Evolutionary conservation across 2,888 invertebrate genomes (phyloP), one percentile per base, ranked within the genome.

Genomic region (Pogonocherus hispidulus): DNA sequence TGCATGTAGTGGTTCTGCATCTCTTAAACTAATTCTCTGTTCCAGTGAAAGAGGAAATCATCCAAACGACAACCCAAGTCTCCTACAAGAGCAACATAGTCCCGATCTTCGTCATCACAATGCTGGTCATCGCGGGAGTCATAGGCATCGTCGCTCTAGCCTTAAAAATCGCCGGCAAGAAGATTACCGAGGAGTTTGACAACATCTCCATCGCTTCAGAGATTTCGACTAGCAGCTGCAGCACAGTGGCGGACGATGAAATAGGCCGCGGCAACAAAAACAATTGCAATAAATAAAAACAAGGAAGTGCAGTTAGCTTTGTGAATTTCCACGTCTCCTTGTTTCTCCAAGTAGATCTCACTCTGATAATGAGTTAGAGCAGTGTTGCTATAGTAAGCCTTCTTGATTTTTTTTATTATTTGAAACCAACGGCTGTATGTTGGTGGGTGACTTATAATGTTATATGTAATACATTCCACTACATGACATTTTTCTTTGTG

Each of bases 41-140:
- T 80, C 49, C 77, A 81, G 81, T 81, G 6, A 76, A 79, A 74
- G 79, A 79, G 71, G 78, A 79, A 55, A 14, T 64, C 2, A 52
- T 66, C n/a, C 69, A 69, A 9, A 8, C 23, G 11, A 66, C 54
- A 65, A 44, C 64, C 49, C 71, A 70, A 2, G 66, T 66, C 4
- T 62, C 69, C 2, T 75, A 74, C 62, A 77, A 67, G 55, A 78
- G 65, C 69, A 77, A 79, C 69, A 70, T 78, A 18, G 79, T 81
- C 1, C 79, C 81, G 0, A 76, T 80, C 5, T 78, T 81, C 56
- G 80, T 90, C 44, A 88, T 90, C 32, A 88, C 89, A 80, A 88
- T 90, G 80, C 79, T 90, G 64, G 88, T 89, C 60, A 87, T 89
- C n/a, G 87, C 89, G 16, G 89, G 88, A 20, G 87, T 90, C 67